phyloP scores from a whole-genome alignment of 2,888 invertebrate genomes.

The Epistrophe grossulariae region DNA sequence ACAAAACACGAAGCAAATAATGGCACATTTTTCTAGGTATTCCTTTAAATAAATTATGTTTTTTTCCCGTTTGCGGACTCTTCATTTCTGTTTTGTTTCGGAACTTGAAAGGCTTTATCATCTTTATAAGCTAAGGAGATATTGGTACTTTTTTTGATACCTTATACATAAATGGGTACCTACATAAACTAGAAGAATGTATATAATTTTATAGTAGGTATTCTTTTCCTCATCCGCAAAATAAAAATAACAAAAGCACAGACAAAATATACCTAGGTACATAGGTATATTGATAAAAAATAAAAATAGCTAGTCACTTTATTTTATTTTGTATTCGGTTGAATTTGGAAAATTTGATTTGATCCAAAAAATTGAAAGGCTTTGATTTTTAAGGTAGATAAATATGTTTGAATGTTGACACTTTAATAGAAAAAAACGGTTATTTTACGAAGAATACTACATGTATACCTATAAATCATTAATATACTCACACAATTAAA shows the following conservation, averaged over 20 bases:
- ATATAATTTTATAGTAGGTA: not conserved
- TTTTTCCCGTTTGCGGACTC: not conserved
- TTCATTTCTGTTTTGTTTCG: not conserved
- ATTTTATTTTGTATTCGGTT: not conserved
- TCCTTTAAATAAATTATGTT: not conserved
- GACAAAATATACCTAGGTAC: not conserved
- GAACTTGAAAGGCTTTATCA: not conserved
- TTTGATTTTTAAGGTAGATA: not conserved
- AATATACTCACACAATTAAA: constrained; percentile 9
- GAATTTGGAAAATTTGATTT: not conserved
- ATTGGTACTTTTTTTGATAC: not conserved
- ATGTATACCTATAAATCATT: not conserved
- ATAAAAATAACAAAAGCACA: not conserved
- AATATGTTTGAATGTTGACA: not conserved
- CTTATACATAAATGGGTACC: no score
- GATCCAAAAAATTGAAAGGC: not conserved
- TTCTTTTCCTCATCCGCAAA: not conserved
- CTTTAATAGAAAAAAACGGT: not conserved
- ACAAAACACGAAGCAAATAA: constrained; percentile 11
- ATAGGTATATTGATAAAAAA: not conserved
- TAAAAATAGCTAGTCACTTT: no score
- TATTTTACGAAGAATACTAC: not conserved
- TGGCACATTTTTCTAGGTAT: not conserved
- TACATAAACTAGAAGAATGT: not conserved
- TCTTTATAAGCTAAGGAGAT: not conserved